Base-by-base conservation (phyloP, 2,113 vertebrate genomes). In the Anseranas semipalmata region DNA sequence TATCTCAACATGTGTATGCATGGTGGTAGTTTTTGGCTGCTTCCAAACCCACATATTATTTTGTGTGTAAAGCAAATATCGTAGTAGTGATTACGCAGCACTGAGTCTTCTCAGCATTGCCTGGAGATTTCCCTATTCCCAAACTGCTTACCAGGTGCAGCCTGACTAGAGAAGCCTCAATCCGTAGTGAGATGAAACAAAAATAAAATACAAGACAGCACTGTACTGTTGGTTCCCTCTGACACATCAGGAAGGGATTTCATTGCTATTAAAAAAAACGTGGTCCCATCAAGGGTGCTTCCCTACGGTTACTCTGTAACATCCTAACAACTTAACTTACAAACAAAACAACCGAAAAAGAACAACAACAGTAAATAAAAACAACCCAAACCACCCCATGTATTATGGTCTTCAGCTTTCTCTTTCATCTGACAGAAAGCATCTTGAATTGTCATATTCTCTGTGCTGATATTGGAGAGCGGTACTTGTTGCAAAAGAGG, bases 311-410 rank as follows among this genome's bases (percentile, higher is more conserved):
- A 21, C 16, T 62, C 22, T 17, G n/a, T 68, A 59, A 39, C 18
- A 68, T 39, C 32, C 28, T 45, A 27, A 67, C 30, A 13, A 15
- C 1, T 3, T 18, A 33, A 75, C 6, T 93, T 56, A 27, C 12
- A 12, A 65, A 58, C 62, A 71, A 32, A 75, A 48, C 15, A 83
- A 79, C 19, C 9, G 41, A 19, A 45, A 8, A 20, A 59, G 22
- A 20, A 13, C 2, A 45, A 4, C 27, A 22, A 17, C 6, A 1
- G 3, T 50, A 15, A 56, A 6, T 17, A 45, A 6, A 11, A 37
- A 5, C 7, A 58, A 41, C 8, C 6, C 18, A 5, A 67, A 43
- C 1, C 35, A 32, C 15, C 4, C 5, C 33, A 33, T 1, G 0
- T 39, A 37, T 30, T 79, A 11, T 39, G 53, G 62, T 50, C 53